phyloP scores from a whole-genome alignment of 2,888 invertebrate genomes.

The Sussaba pulchella region DNA sequence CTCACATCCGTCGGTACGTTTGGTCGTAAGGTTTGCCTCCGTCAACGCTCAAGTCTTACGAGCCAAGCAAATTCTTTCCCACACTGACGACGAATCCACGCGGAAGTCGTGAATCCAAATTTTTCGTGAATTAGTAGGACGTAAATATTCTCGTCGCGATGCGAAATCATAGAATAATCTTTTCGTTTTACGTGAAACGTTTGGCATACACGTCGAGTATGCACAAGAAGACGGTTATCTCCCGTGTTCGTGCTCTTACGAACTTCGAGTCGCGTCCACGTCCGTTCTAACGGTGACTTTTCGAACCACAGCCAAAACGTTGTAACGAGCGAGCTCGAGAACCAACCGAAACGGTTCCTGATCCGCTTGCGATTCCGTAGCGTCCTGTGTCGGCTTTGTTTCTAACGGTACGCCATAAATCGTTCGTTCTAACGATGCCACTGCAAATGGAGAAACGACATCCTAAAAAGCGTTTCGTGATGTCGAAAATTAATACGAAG shows the following conservation, averaged over 20 bases:
- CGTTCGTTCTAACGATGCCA: constrained; percentile 58
- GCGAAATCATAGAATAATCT: constrained; percentile 39
- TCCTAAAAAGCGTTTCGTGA: constrained; percentile 34
- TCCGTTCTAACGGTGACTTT: constrained; percentile 64
- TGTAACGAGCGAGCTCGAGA: constrained; percentile 10
- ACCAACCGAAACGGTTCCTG: constrained; percentile 28
- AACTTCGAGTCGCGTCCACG: constrained; percentile 61
- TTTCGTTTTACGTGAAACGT: neutral
- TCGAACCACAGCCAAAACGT: constrained; percentile 41
- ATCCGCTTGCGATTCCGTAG: constrained; percentile 39
- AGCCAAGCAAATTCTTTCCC: constrained; percentile 9
- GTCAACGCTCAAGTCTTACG: neutral
- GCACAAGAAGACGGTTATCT: neutral
- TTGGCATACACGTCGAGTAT: neutral
- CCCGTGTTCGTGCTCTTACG: constrained; percentile 35
- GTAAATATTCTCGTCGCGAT: constrained; percentile 9
- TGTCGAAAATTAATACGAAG: constrained; percentile 46
- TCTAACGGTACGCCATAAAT: constrained; percentile 55
- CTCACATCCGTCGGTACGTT: constrained; percentile 31
- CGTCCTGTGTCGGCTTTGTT: constrained; percentile 60
- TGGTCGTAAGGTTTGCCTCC: no score
- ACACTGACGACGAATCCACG: neutral
- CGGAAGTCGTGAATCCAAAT: neutral
- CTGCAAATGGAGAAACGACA: constrained; percentile 58
- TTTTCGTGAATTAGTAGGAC: constrained; percentile 42